Evolutionary conservation across 2,888 invertebrate species (phyloP).

Genomic region (Trichogramma evanescens): DNA sequence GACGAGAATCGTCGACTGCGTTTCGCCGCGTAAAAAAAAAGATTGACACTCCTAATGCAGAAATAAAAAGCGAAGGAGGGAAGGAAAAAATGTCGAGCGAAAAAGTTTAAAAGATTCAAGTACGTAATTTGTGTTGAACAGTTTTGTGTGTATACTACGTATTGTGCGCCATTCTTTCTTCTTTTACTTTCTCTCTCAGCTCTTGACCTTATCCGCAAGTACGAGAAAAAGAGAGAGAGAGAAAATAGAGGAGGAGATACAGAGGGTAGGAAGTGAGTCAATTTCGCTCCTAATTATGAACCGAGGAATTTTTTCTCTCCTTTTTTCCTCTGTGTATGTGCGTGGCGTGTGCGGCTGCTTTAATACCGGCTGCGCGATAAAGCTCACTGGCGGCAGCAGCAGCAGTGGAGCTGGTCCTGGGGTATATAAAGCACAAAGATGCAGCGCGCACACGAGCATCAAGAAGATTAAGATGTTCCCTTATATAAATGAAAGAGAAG

Average conservation of each 20-base stretch:
- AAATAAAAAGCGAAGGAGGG: neutral
- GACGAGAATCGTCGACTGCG: no score
- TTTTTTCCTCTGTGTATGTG: neutral
- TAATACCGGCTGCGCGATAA: neutral
- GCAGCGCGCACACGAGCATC: no score
- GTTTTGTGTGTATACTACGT: neutral
- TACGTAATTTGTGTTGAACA: slow-evolving; percentile 1
- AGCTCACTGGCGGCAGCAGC: no score
- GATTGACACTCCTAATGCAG: neutral
- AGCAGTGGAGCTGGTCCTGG: no score
- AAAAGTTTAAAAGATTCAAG: slow-evolving; percentile 1
- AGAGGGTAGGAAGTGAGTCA: slow-evolving; percentile 1
- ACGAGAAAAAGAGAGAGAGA: no score
- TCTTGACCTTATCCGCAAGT: neutral
- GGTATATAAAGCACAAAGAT: no score
- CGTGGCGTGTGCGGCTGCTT: neutral
- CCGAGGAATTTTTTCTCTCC: neutral
- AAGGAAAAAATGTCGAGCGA: neutral
- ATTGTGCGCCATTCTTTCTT: neutral
- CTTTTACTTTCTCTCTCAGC: neutral
- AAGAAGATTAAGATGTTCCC: no score
- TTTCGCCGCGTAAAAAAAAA: neutral
- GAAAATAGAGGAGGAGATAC: no score
- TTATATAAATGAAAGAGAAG: no score
- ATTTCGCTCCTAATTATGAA: slow-evolving; percentile 15